Evolutionary conservation across 2,113 vertebrate genomes (phyloP), one percentile per base, ranked within the genome.

Genomic region (Formicarius rufipectus): DNA sequence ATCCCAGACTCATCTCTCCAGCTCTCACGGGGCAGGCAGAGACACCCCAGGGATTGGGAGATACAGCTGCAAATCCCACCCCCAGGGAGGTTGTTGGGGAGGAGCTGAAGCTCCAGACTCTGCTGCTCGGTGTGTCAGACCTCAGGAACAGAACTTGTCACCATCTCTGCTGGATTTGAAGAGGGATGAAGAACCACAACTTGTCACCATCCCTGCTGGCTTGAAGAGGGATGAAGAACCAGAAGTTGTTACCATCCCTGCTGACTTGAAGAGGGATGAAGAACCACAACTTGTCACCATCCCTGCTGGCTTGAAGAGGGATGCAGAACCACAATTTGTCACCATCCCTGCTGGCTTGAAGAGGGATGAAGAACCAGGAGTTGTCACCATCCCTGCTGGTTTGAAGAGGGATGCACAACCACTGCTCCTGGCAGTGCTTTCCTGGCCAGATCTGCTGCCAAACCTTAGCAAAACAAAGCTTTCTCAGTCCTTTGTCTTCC

Each of bases 191-290:
- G n/a, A n/a, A n/a, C n/a, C n/a, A n/a, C n/a, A n/a, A n/a, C n/a
- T n/a, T n/a, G n/a, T n/a, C n/a, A n/a, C n/a, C n/a, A n/a, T n/a
- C 12, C 6, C 45, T 47, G 0, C 35, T 47, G 74, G 20, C 6
- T 23, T 89, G 19, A 28, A 66, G 66, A 40, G 18, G 17, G 37
- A 16, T 69, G 5, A 22, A 28, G 47, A 75, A 9, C 23, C 53
- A 12, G n/a, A n/a, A n/a, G n/a, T n/a, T n/a, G n/a, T n/a, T n/a
- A n/a, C n/a, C n/a, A n/a, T n/a, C 12, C 6, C 45, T 47, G 0
- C 35, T 47, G 74, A 17, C 6, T 23, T 89, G 19, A 28, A 66
- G 66, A 40, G 18, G 17, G 37, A 16, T 69, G 5, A 22, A 28
- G 47, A 75, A 9, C 23, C 53, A 12, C 49, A n/a, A n/a, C n/a